A percentile compares a stretch with the other conserved stretches of the same genome.
These are phyloP conservation scores for Sarcophaga subvicina DNA, from an alignment of 2,888 invertebrate genomes.

Conservation along the genomic window DNA sequence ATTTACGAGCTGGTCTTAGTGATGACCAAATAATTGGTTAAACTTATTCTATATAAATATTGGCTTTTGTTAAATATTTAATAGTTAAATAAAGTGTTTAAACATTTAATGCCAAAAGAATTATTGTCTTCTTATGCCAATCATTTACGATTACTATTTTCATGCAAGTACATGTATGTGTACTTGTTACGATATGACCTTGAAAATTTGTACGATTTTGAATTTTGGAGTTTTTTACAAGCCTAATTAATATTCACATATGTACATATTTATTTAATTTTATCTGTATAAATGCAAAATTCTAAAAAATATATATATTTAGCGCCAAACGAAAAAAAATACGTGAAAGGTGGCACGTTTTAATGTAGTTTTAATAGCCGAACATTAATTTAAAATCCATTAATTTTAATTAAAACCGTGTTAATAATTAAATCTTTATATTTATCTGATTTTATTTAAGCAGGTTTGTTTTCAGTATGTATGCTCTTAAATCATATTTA, in stretches of 20 bases:
- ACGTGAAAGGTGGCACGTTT: not conserved
- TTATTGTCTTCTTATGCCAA: conserved; percentile 5
- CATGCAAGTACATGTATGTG: not conserved
- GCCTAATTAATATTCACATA: conserved; percentile 29
- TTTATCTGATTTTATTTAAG: too few species aligned
- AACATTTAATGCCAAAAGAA: not conserved
- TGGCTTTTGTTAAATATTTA: not conserved
- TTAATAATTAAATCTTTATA: too few species aligned
- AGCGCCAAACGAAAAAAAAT: not conserved
- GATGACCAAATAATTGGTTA: not conserved
- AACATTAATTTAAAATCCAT: not conserved
- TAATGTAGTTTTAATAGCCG: not conserved
- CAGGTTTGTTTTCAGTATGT: too few species aligned
- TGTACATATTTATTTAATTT: too few species aligned
- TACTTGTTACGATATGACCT: not conserved
- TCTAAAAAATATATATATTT: not conserved
- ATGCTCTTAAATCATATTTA: too few species aligned
- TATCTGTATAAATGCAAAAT: not conserved
- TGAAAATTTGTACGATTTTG: not conserved
- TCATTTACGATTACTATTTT: not conserved
- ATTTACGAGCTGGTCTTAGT: not conserved
- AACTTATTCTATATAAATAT: conserved; percentile 45
- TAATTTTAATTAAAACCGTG: too few species aligned
- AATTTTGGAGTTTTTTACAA: not conserved
- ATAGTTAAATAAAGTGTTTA: conserved; percentile 11